Base-by-base conservation (phyloP, 2,113 vertebrate species). In the Cebidichthys violaceus region DNA sequence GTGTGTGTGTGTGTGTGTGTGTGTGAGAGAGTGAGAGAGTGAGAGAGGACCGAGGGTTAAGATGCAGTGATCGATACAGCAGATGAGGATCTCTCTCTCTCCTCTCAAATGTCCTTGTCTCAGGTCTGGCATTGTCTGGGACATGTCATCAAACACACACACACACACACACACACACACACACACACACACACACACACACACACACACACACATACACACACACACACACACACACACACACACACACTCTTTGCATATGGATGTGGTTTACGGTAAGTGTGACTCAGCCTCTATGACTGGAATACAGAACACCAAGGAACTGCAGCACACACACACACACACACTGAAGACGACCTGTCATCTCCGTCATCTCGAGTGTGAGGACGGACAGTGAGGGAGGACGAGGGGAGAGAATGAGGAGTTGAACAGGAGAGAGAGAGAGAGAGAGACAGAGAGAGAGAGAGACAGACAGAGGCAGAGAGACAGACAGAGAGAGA, bases 41-140 rank as follows among this genome's bases (percentile, higher is more conserved):
- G 70, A 31, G 29, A 0, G 57, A 0, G 50, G 64, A 0, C 7
- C 2, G 52, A 62, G 18, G 20, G 18, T 62, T 84, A 59, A 79
- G 73, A 83, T 80, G 66, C 20, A 68, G 27, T 29, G 57, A 88
- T 91, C 88, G 68, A 88, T 91, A 89, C 76, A 69, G 71, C 66
- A 78, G 90, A 91, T 85, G 78, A 75, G 35, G 47, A 85, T 87
- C 84, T 47, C 61, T 59, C 71, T 77, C 73, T 76, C 73, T 67
- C 64, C 35, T 55, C 79, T 70, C 52, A 27, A 18, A 41, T 85
- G 90, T 88, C 90, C 88, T 88, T 87, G 88, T 79, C 76, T 86
- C 62, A 39, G 83, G 75, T 83, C 83, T 81, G 33, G 13, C 75
- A 60, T 75, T 39, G 84, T 90, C 86, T 87, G 17, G 76, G 85